A percentile compares a stretch with the other conserved stretches of the same genome.
These are phyloP conservation scores for Uria aalge DNA, from an alignment of 2,113 vertebrate species.

Conservation along the genomic window DNA sequence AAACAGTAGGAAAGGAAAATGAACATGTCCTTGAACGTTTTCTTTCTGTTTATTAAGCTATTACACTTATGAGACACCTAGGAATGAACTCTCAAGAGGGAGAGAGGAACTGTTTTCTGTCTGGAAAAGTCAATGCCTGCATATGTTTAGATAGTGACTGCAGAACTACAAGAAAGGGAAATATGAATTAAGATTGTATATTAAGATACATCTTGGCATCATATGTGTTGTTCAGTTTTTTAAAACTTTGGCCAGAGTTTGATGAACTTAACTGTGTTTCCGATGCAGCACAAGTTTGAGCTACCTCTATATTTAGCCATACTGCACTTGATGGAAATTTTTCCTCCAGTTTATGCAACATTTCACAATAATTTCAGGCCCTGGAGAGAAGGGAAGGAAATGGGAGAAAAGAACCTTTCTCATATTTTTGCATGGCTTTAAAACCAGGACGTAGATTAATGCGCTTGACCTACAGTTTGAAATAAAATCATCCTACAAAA, in stretches of 20 bases:
- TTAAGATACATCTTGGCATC: background rate
- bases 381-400: background rate
- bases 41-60: background rate
- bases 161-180: background rate
- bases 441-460: background rate
- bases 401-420: background rate
- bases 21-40: background rate
- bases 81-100: background rate
- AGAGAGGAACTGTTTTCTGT: background rate
- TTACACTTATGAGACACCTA: background rate
- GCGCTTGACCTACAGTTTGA: background rate
- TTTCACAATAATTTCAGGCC: constrained; percentile 3
- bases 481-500: background rate
- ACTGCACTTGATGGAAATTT: background rate
- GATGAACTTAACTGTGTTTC: background rate
- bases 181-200: background rate
- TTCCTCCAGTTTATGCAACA: background rate
- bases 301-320: background rate
- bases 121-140: background rate
- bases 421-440: background rate
- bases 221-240: background rate
- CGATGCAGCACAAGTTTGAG: background rate
- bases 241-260: background rate
- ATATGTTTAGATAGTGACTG: background rate
- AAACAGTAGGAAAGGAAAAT: background rate